These are phyloP conservation scores for Diarsia brunnea DNA, from an alignment of 2,888 invertebrate species.

Conservation along the genomic window DNA sequence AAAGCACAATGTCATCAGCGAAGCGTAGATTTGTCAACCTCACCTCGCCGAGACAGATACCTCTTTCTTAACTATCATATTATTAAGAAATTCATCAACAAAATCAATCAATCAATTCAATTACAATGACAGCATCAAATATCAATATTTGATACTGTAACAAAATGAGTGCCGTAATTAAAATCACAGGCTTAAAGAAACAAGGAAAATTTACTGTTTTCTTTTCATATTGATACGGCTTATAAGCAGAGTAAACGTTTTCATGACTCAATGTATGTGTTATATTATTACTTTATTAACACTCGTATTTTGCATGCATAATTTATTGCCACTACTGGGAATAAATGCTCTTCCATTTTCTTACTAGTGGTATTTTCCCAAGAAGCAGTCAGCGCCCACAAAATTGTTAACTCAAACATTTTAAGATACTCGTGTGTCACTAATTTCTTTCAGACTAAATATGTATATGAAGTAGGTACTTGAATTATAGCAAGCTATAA, in stretches of 20 bases:
- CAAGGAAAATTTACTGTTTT: constrained; percentile 33
- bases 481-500: background rate
- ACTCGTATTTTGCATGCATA: constrained; percentile 36
- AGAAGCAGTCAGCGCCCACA: background rate
- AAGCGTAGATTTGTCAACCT: too few species aligned
- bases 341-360: constrained; percentile 9
- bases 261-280: constrained; percentile 49
- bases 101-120: too few species aligned
- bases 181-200: constrained; percentile 21
- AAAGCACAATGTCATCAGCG: too few species aligned
- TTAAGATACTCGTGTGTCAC: background rate
- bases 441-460: background rate
- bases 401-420: constrained; percentile 14
- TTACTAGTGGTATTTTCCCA: constrained; percentile 22
- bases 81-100: too few species aligned
- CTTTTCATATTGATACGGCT: constrained; percentile 36
- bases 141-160: background rate
- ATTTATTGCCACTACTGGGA: constrained; percentile 25
- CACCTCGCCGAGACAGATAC: too few species aligned
- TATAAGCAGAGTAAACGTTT: constrained; percentile 55
- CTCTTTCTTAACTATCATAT: too few species aligned
- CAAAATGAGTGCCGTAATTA: background rate
- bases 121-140: too few species aligned
- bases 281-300: constrained; percentile 53
- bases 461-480: background rate